These are phyloP conservation scores for Dastarcus helophoroides DNA, from an alignment of 2,888 invertebrate species.

Conservation along the genomic window DNA sequence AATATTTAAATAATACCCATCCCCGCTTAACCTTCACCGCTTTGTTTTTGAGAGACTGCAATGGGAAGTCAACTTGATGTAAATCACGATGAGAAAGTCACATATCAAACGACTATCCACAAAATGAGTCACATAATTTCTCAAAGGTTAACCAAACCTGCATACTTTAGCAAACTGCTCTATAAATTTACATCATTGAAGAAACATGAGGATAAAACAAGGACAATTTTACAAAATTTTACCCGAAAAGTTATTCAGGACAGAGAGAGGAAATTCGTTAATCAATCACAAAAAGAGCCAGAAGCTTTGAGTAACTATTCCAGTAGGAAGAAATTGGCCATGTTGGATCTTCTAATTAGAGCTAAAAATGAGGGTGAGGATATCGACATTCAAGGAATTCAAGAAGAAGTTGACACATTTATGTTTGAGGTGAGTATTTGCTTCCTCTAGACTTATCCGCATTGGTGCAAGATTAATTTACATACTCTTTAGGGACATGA, in stretches of 20 bases:
- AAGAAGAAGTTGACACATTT: slow-evolving; percentile 47
- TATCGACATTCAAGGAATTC: slow-evolving; percentile 40
- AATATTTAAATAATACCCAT: too few relatives aligned
- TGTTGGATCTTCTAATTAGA: slow-evolving; percentile 34
- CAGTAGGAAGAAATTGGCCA: slow-evolving; percentile 19
- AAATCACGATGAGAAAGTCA: slow-evolving; percentile 30
- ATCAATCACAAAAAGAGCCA: slow-evolving; percentile 8
- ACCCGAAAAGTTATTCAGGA: slow-evolving; percentile 45
- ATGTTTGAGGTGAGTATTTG: slow-evolving; percentile 44
- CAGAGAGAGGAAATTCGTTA: slow-evolving; percentile 27
- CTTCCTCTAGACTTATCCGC: not conserved
- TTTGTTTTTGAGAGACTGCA: slow-evolving; percentile 39
- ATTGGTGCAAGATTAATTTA: not conserved
- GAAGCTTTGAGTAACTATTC: slow-evolving; percentile 2
- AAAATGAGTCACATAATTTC: slow-evolving; percentile 6
- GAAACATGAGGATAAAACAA: slow-evolving; percentile 3
- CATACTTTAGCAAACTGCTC: slow-evolving; percentile 7
- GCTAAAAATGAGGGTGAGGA: slow-evolving; percentile 37
- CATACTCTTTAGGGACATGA: not conserved
- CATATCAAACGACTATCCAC: slow-evolving; percentile 7
- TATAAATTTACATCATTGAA: slow-evolving; percentile 6
- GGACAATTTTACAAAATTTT: slow-evolving; percentile 41
- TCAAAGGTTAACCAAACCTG: slow-evolving; percentile 6
- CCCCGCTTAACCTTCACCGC: too few relatives aligned
- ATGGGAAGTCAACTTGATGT: slow-evolving; percentile 44